Percentiles rank a stretch among this genome's conserved stretches.
Evolutionary conservation across 2,888 invertebrate species (phyloP).

Genomic region (Epinotia ramella): DNA sequence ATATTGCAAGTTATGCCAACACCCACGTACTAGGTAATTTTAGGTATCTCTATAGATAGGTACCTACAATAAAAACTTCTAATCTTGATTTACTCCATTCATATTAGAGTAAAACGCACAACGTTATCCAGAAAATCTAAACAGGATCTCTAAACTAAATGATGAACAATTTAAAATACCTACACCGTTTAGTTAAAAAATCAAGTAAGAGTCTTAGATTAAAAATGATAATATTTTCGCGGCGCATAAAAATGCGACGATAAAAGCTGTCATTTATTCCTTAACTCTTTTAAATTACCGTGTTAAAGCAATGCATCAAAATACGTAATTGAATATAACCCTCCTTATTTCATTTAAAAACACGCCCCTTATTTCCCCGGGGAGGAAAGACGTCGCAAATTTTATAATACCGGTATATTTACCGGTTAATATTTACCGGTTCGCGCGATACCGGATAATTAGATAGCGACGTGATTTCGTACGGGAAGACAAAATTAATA

Average conservation of each 20-base stretch:
- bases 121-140: too few species aligned
- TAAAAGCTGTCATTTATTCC: conserved; percentile 25
- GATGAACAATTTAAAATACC: too few species aligned
- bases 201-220: too few species aligned
- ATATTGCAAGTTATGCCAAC: too few species aligned
- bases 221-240: not conserved
- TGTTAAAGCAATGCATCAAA: conserved; percentile 42
- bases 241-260: conserved; percentile 1
- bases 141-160: too few species aligned
- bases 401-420: conserved; percentile 66
- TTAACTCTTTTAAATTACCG: conserved; percentile 34
- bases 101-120: too few species aligned
- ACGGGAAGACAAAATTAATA: conserved; percentile 81
- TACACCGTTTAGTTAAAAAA: too few species aligned
- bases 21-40: too few species aligned
- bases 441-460: conserved; percentile 79
- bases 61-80: too few species aligned
- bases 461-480: conserved; percentile 83
- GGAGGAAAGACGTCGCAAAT: conserved; percentile 74
- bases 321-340: conserved; percentile 49
- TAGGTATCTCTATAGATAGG: too few species aligned
- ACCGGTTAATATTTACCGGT: conserved; percentile 76
- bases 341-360: conserved; percentile 79
- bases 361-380: conserved; percentile 78
- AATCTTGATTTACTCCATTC: too few species aligned